A percentile compares a stretch with the other conserved stretches of the same genome.
phyloP scores from a whole-genome alignment of 2,888 invertebrate genomes.

The Pachliopta kotzebuea region DNA sequence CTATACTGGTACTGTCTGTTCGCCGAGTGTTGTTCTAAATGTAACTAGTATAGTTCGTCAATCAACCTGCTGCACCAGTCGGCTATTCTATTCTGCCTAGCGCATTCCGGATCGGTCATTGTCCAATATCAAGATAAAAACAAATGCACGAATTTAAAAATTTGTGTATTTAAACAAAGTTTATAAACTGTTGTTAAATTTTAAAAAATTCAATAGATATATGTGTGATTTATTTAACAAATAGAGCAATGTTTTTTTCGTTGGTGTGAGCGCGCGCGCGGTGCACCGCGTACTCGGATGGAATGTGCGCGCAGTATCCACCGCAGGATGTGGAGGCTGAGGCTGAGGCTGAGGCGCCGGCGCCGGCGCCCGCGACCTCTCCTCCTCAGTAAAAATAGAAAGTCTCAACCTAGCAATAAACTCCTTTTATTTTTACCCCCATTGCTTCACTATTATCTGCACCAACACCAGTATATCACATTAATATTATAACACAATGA shows the following conservation, averaged over 20 bases:
- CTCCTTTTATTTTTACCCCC: constrained; percentile 74
- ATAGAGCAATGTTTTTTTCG: constrained; percentile 31
- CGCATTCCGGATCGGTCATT: constrained; percentile 68
- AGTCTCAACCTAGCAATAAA: constrained; percentile 63
- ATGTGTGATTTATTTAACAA: not conserved
- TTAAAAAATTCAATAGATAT: not conserved
- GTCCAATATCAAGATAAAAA: constrained; percentile 47
- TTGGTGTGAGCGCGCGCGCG: constrained; percentile 59
- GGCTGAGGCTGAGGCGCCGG: constrained; percentile 72
- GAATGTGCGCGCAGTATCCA: constrained; percentile 68
- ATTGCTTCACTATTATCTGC: constrained; percentile 61
- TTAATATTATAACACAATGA: constrained; percentile 42
- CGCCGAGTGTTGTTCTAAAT: constrained; percentile 36
- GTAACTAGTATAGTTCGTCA: constrained; percentile 45
- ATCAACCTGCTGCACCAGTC: constrained; percentile 55
- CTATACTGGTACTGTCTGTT: constrained; percentile 48
- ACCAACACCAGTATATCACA: constrained; percentile 51
- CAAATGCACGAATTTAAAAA: constrained; percentile 26
- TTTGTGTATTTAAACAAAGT: not conserved
- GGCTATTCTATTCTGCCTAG: constrained; percentile 55
- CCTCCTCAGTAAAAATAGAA: constrained; percentile 77
- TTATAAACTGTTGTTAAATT: not conserved
- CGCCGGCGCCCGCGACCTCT: constrained; percentile 63
- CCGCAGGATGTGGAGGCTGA: constrained; percentile 67
- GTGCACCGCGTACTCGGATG: constrained; percentile 70